These are phyloP conservation scores for Neodiprion fabricii DNA, from an alignment of 1,140 invertebrate species.

Conservation along the genomic window DNA sequence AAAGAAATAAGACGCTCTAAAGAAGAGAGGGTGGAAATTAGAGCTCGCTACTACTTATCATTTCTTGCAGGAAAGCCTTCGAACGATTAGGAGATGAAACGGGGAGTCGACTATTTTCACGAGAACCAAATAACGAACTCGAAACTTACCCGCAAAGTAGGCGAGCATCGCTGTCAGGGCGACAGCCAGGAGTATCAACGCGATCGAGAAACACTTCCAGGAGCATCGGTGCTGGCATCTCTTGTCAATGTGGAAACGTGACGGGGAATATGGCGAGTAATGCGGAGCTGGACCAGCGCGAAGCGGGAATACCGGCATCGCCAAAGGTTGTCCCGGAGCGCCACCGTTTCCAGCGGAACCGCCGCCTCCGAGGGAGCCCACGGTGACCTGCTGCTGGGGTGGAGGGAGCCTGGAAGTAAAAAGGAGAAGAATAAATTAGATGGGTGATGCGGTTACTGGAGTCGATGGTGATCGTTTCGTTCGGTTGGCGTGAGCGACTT, in stretches of 20 bases:
- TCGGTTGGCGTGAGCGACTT: too few species aligned
- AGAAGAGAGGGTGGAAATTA: conserved; percentile 25
- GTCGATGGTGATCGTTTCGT: too few species aligned
- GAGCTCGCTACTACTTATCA: neutral
- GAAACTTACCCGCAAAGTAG: conserved; percentile 90
- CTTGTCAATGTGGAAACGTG: conserved; percentile 93
- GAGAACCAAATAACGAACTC: conserved; percentile 9
- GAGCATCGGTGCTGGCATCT: conserved; percentile 90
- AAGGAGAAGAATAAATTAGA: neutral
- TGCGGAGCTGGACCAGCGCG: conserved; percentile 75
- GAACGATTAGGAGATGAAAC: neutral
- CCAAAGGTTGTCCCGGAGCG: conserved; percentile 65
- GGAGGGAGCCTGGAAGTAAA: conserved; percentile 59
- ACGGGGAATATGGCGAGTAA: conserved; percentile 85
- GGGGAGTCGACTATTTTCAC: conserved; percentile 18
- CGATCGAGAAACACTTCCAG: conserved; percentile 93
- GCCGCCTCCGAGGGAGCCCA: conserved; percentile 50
- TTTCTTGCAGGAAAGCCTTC: neutral
- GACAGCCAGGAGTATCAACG: conserved; percentile 86
- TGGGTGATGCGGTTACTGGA: too few species aligned
- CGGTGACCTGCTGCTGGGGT: conserved; percentile 61
- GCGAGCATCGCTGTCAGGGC: conserved; percentile 89
- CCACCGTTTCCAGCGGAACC: conserved; percentile 58
- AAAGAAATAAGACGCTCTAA: conserved; percentile 24
- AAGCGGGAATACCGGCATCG: conserved; percentile 81